Evolutionary conservation across 2,888 invertebrate genomes (phyloP), one percentile per base, ranked within the genome.

Genomic region (Netelia virgata): DNA sequence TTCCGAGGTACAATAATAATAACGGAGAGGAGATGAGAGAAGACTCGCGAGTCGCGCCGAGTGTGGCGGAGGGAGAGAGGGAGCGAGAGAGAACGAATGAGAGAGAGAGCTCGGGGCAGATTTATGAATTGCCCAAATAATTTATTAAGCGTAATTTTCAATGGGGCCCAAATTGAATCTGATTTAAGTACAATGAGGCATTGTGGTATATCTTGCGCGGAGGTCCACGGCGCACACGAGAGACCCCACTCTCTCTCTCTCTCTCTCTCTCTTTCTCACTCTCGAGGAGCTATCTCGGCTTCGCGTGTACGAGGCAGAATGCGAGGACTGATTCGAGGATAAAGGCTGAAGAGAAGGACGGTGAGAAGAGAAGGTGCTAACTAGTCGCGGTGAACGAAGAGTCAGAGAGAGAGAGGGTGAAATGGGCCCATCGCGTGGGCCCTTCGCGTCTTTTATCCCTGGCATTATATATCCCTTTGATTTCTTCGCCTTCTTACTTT

Each of bases 61-160:
- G 53, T 70, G 41, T 61, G 16, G 14, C 57, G n/a, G 28, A 5
- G 18, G 18, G 10, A 47, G 47, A 47, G 14, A 47, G 47, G 77
- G 81, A 86, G 88, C 80, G 88, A 90, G 91, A 93, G 28, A 28
- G 28, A 5, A 55, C 53, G 23, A 23, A n/a, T 43, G 47, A 53
- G 69, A 57, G 57, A 20, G 63, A 18, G 72, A 77, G 82, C 80
- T 80, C 86, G 81, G 86, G 88, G 83, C 88, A 90, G 91, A 93
- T 93, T 93, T 93, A 93, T 93, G 93, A 93, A 93, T 93, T 93
- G 92, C 91, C 92, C 90, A 92, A 93, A 93, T 93, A 93, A 93
- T 93, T 93, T 93, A 93, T 93, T 93, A 93, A 93, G 92, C 92
- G 92, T 93, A 93, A 93, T 93, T 93, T 93, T 93, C 93, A 93